Conservation (phyloP, 1,140 invertebrate species). For the Phymorhynchus buccinoides region DNA sequence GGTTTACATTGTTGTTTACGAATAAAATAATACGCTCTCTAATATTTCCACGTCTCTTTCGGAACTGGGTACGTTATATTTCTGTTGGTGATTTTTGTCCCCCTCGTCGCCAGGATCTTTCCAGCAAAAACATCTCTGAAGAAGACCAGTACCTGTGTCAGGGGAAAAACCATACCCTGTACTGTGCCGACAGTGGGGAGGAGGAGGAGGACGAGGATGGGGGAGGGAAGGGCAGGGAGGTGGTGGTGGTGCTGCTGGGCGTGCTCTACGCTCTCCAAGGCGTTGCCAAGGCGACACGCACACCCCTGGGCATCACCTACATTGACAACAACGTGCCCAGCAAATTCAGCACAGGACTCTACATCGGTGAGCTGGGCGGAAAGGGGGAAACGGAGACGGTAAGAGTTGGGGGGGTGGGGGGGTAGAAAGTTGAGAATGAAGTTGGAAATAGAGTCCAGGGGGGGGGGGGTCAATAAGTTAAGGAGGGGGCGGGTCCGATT, state of each 20-base stretch:
- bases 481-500: too few species aligned
- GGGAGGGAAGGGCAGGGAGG: not conserved
- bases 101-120: not conserved
- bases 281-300: conserved; percentile 27
- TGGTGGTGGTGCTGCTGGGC: conserved; percentile 31
- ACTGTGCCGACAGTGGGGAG: not conserved
- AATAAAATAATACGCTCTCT: too few species aligned
- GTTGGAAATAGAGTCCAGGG: not conserved
- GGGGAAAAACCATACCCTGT: not conserved
- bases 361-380: conserved; percentile 21
- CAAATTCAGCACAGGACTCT: conserved; percentile 18
- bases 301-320: conserved; percentile 30
- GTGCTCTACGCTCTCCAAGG: conserved; percentile 34
- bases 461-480: too few species aligned
- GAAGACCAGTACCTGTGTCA: not conserved
- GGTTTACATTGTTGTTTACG: too few species aligned
- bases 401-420: not conserved
- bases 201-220: not conserved
- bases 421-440: too few species aligned
- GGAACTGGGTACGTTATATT: too few species aligned
- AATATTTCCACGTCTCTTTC: too few species aligned
- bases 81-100: too few species aligned
- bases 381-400: not conserved
- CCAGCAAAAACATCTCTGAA: not conserved
- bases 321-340: conserved; percentile 41